Conservation (phyloP, 1,140 invertebrate species). For the Choristoneura fumiferana region DNA sequence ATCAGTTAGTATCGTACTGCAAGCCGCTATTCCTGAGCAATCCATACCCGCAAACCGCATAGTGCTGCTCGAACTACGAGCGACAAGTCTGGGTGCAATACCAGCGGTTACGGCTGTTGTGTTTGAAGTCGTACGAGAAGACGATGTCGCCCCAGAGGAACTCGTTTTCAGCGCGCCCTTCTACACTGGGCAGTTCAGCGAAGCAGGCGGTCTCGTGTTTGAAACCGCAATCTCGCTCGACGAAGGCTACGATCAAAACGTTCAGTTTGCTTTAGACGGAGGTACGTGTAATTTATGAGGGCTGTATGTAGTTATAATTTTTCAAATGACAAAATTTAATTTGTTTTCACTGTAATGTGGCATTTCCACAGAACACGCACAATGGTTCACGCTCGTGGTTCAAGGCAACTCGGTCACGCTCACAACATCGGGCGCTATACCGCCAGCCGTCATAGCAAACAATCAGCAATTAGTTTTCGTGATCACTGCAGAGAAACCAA, state of each 20-base stretch:
- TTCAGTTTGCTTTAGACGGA: conserved; percentile 30
- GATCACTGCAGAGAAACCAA: conserved; percentile 24
- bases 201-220: conserved; percentile 25
- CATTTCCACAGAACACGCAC: conserved; percentile 33
- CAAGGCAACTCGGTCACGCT: conserved; percentile 25
- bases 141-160: not conserved
- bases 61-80: conserved; percentile 19
- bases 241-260: conserved; percentile 30
- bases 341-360: not conserved
- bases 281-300: not conserved
- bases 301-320: not conserved
- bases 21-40: conserved; percentile 5
- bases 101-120: conserved; percentile 19
- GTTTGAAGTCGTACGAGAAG: conserved; percentile 3
- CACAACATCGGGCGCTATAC: conserved; percentile 20
- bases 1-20: not conserved
- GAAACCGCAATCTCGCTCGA: conserved; percentile 19
- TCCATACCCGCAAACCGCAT: conserved; percentile 17
- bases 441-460: conserved; percentile 31
- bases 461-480: conserved; percentile 33
- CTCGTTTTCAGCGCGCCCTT: conserved; percentile 33
- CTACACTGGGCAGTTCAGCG: conserved; percentile 35
- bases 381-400: conserved; percentile 26
- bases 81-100: conserved; percentile 2
- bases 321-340: not conserved